phyloP scores from a whole-genome alignment of 2,888 invertebrate genomes.

The Leptopilina drosophilae region DNA sequence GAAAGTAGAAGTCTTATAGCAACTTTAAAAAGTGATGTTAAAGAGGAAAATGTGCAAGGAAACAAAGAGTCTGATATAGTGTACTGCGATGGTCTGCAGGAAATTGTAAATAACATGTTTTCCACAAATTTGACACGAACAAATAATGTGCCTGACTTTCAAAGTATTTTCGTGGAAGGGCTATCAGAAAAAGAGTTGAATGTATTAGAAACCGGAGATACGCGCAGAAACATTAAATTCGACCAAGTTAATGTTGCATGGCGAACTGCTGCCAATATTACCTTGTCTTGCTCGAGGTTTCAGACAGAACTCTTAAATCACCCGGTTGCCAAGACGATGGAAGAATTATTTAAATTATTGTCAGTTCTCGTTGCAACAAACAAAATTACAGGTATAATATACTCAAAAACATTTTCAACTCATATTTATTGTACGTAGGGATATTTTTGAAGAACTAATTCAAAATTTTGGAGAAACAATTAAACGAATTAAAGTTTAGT shows the following conservation, averaged over 20 bases:
- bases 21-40: constrained; percentile 15
- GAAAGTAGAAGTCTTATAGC: constrained; percentile 13
- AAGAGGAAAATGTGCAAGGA: neutral
- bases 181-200: neutral
- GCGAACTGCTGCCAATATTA: constrained; percentile 75
- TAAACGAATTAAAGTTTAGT: too few relatives aligned
- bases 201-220: constrained; percentile 17
- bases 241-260: constrained; percentile 71
- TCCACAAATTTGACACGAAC: neutral
- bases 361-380: constrained; percentile 68
- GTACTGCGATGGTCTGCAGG: neutral
- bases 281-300: constrained; percentile 80
- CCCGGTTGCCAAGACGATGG: constrained; percentile 65
- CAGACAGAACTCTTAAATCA: constrained; percentile 76
- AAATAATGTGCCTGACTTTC: neutral
- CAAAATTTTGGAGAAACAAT: too few relatives aligned
- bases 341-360: constrained; percentile 66
- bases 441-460: too few relatives aligned
- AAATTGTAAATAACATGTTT: neutral
- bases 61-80: neutral
- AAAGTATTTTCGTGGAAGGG: neutral
- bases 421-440: too few relatives aligned
- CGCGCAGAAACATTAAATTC: constrained; percentile 57
- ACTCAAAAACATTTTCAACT: too few relatives aligned
- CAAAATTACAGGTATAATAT: constrained; percentile 63